Conservation (phyloP, 2,888 invertebrate genomes). For the Tachina fera region DNA sequence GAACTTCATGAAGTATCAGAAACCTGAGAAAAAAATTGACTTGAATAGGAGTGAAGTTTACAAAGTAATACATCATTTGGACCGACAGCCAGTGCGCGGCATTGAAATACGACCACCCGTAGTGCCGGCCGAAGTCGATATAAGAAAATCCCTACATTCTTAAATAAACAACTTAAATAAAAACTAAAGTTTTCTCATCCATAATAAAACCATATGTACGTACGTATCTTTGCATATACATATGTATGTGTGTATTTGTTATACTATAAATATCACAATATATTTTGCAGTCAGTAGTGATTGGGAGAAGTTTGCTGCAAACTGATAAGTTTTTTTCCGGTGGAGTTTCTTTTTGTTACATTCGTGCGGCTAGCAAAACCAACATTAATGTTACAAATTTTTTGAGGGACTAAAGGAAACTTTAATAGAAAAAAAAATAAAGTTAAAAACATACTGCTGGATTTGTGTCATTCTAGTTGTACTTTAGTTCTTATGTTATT, state of each 20-base stretch:
- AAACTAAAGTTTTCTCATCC: background rate
- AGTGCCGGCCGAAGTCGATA: conserved; percentile 88
- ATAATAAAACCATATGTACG: conserved; percentile 5
- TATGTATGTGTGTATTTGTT: conserved; percentile 6
- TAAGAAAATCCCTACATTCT: conserved; percentile 78
- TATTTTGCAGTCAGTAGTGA: conserved; percentile 27
- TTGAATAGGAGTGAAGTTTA: conserved; percentile 91
- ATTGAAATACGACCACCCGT: conserved; percentile 87
- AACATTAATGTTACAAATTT: conserved; percentile 47
- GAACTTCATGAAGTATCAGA: conserved; percentile 95
- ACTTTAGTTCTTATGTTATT: conserved; percentile 64
- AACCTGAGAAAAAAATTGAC: conserved; percentile 89
- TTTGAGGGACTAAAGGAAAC: conserved; percentile 15
- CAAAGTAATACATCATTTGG: conserved; percentile 90
- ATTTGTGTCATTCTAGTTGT: conserved; percentile 69
- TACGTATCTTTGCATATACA: background rate
- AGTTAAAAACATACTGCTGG: conserved; percentile 62
- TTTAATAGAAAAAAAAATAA: conserved; percentile 34
- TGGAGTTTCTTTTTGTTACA: conserved; percentile 1
- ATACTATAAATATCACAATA: conserved; percentile 1
- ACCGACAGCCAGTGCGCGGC: conserved; percentile 86
- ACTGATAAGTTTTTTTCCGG: conserved; percentile 20
- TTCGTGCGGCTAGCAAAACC: conserved; percentile 54
- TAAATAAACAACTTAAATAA: conserved; percentile 71
- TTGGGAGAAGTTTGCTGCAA: conserved; percentile 52